Conservation (phyloP, 2,797 vertebrate genomes). For the Sphaeramia orbicularis region DNA sequence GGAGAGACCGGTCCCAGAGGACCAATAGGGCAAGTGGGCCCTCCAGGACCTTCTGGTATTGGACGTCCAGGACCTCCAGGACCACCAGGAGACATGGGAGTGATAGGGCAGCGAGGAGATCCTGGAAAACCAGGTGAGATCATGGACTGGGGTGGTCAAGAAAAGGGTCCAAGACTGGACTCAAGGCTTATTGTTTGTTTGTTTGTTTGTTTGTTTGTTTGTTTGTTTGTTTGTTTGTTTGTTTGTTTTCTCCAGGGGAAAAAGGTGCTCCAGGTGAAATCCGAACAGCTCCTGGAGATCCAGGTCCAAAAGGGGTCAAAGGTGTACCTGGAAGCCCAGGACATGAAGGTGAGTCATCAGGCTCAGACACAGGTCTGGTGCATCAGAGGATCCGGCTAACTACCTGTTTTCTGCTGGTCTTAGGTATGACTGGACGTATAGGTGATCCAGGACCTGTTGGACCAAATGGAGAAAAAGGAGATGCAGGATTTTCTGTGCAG, state of each 20-base stretch:
- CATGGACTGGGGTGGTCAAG: not conserved
- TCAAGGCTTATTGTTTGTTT: not conserved
- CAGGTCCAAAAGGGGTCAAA: constrained; percentile 69
- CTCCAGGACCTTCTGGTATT: constrained; percentile 64
- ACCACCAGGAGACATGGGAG: constrained; percentile 64
- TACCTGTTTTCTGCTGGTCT: constrained; percentile 31
- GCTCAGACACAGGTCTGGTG: not conserved
- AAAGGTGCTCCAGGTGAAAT: constrained; percentile 68
- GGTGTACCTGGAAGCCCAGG: constrained; percentile 74
- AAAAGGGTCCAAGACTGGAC: not conserved
- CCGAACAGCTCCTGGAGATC: constrained; percentile 55
- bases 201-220: not conserved
- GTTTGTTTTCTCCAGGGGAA: constrained; percentile 77
- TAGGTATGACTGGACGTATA: constrained; percentile 69
- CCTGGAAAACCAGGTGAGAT: constrained; percentile 70
- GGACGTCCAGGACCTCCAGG: constrained; percentile 69
- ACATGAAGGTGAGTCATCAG: constrained; percentile 66
- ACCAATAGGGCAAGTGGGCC: constrained; percentile 68
- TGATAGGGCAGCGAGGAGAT: constrained; percentile 59
- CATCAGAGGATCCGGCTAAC: not conserved
- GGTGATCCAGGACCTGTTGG: constrained; percentile 74
- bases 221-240: not conserved
- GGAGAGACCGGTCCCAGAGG: constrained; percentile 67
- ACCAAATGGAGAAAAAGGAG: constrained; percentile 71
- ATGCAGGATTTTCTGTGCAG: constrained; percentile 65